Evolutionary conservation across 2,888 invertebrate species (phyloP), one percentile per base, ranked within the genome.

Genomic region (Trisateles emortualis): DNA sequence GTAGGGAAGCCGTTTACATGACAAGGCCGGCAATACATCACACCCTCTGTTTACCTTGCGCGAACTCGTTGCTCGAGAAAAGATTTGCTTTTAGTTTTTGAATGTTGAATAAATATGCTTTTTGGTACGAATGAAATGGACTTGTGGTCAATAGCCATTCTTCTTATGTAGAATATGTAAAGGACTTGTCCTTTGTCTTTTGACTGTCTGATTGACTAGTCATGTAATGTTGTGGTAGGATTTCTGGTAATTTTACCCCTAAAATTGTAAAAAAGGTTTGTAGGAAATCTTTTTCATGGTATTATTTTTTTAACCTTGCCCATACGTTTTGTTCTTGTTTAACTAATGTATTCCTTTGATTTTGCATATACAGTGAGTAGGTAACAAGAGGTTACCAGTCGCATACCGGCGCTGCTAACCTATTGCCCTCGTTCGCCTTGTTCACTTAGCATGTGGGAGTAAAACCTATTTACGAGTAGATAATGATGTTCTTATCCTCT

Each of bases 31-130:
- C 13, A 0, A 32, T 48, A 29, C 49, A 49, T 49, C 29, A 32
- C 46, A 49, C 49, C 42, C 42, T 29, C 19, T 42, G 49, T 43
- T 50, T 43, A 43, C 11, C 22, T 43, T 13, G 36, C 10, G n/a
- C 30, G 50, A 16, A 36, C 49, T 49, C 46, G 38, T 6, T 29
- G 36, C 13, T 8, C 16, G 26, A 19, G 14, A 32, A 33, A 40
- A 32, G 32, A 39, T 39, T 39, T 24, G 39, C 39, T 22, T 10
- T 16, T 22, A 11, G 24, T 33, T n/a, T 14, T 14, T 16, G 22
- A 47, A 47, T 40, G 24, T 3, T 16, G 13, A 19, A 32, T 33
- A 11, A n/a, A 32, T 39, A 39, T 19, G 14, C 17, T 29, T 36
- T 11, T 26, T 5, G 3, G 11, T 10, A 36, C n/a, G 13, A 17